Evolutionary conservation across 2,888 invertebrate species (phyloP), one percentile per base, ranked within the genome.

Genomic region (Steromphala cineraria): DNA sequence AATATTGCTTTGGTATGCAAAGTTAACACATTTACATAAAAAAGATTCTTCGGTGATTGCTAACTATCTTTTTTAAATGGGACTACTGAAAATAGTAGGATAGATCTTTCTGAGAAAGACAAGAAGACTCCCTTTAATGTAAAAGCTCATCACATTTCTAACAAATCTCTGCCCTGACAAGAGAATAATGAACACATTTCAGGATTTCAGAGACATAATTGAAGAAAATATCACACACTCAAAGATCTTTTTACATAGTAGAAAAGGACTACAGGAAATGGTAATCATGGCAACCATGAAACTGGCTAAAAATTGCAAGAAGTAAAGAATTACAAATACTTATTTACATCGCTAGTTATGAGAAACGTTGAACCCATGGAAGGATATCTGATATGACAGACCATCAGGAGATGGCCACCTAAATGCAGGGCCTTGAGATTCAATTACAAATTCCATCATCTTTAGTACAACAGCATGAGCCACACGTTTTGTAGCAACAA

Each of bases 1-100:
- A 71, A 40, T 71, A 71, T 71, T 71, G 71, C 71, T 71, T 71
- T 71, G 71, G 71, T 71, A 71, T 71, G 24, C 56, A 19, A 56
- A 19, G 7, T 21, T 56, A 56, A 21, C 19, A 56, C 24, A 56
- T 56, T 46, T 46, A 46, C 46, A 46, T 36, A 7, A 36, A 36
- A 36, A 46, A 13, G 13, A 10, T 46, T 46, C 46, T 46, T 46
- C 46, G 10, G 13, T 13, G 46, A 46, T 46, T 46, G 46, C 46
- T 46, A 46, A 46, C 46, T 46, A 46, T 8, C 7, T 36, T 46
- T 5, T 46, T 46, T 46, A 46, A 46, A 46, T 46, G 46, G 46
- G 46, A 46, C 46, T 46, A 46, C 10, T 46, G 46, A 46, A 46
- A 13, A 46, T 46, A 46, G 46, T 46, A 46, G 46, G 46, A 46